Conservation (phyloP, 2,113 vertebrate species). For the Hippoglossus stenolepis region DNA sequence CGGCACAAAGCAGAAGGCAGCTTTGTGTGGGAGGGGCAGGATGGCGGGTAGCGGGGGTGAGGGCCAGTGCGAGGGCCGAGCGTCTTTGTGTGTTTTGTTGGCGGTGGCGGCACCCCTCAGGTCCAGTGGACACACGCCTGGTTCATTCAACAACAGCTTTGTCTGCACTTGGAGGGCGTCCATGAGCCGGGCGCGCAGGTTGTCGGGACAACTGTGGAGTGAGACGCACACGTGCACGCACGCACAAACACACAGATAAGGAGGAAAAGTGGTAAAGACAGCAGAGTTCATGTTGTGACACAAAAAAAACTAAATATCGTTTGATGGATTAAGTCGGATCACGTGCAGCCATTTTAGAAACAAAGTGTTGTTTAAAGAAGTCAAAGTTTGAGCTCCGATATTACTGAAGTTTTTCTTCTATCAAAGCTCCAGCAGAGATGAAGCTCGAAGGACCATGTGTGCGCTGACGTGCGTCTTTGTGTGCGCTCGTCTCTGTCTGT, state of each 20-base stretch:
- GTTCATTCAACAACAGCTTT: slow-evolving; percentile 76
- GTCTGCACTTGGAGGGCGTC: slow-evolving; percentile 73
- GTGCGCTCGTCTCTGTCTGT: slow-evolving; percentile 10
- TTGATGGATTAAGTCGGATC: neutral
- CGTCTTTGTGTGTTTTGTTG: slow-evolving; percentile 76
- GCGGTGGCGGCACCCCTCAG: slow-evolving; percentile 68
- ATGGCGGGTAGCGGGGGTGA: slow-evolving; percentile 64
- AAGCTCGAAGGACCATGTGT: neutral
- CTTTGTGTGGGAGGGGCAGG: slow-evolving; percentile 46
- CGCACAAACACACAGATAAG: slow-evolving; percentile 21
- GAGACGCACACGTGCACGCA: slow-evolving; percentile 12
- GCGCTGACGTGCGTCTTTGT: slow-evolving; percentile 6
- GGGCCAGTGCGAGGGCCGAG: slow-evolving; percentile 65
- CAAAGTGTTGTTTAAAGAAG: neutral
- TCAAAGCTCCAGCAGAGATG: neutral
- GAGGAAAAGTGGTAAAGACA: slow-evolving; percentile 20
- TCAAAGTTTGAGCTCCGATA: neutral
- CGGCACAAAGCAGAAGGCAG: slow-evolving; percentile 72
- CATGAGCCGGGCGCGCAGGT: slow-evolving; percentile 68
- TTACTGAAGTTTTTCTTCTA: neutral
- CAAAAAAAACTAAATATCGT: neutral
- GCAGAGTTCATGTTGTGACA: too few species aligned
- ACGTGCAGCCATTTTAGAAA: neutral
- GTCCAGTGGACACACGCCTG: slow-evolving; percentile 77
- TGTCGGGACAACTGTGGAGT: slow-evolving; percentile 67